Conservation (phyloP, 2,113 vertebrate genomes). For the Hipposideros armiger region DNA sequence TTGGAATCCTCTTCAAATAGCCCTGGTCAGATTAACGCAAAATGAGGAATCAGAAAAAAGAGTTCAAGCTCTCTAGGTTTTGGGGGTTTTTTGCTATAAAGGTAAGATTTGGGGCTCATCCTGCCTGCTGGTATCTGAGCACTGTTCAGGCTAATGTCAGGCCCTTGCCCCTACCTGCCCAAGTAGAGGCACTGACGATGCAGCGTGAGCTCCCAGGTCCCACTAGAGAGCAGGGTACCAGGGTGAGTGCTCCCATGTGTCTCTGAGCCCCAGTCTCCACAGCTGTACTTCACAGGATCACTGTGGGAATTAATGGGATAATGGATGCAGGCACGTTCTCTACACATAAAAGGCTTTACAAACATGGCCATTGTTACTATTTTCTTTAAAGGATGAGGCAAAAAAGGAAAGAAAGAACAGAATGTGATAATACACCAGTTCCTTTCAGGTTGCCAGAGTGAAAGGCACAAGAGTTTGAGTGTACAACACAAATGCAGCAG, state of each 20-base stretch:
- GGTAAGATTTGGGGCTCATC: neutral
- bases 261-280: neutral
- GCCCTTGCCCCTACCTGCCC: neutral
- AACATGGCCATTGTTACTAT: neutral
- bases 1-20: neutral
- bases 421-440: neutral
- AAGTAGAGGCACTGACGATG: neutral
- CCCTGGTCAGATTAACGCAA: neutral
- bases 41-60: constrained; percentile 42
- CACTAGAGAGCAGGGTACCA: too few species aligned
- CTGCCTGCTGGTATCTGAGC: neutral
- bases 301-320: neutral
- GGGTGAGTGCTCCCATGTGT: too few species aligned
- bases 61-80: neutral
- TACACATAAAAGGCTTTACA: neutral
- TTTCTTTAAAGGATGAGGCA: neutral
- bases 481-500: constrained; percentile 42
- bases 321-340: neutral
- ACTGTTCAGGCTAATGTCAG: neutral
- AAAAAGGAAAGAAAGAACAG: neutral
- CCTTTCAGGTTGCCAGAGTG: constrained; percentile 3
- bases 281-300: neutral
- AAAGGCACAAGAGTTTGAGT: neutral
- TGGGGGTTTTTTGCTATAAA: neutral
- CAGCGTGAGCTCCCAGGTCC: neutral